Percentiles rank a stretch among this genome's conserved stretches.
These are phyloP conservation scores for Porites evermanni DNA, from an alignment of 92 coral and sea anemone species.

Conservation along the genomic window DNA sequence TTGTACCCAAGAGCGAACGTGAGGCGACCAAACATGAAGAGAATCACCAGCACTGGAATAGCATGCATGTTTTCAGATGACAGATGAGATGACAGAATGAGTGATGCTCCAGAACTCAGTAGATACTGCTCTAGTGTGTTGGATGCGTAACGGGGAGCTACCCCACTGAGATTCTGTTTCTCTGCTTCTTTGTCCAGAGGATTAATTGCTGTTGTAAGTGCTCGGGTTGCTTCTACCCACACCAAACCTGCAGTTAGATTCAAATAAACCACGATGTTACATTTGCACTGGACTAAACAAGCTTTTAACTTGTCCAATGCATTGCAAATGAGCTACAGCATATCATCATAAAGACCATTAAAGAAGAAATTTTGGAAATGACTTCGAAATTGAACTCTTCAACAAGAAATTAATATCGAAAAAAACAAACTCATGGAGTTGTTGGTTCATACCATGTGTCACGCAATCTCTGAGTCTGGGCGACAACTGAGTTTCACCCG, in stretches of 20 bases:
- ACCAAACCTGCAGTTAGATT: constrained; percentile 18
- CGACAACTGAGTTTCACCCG: background rate
- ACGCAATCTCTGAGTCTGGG: background rate
- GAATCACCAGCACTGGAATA: constrained; percentile 37
- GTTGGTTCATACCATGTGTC: background rate
- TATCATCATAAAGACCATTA: too few relatives aligned
- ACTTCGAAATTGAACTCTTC: too few relatives aligned
- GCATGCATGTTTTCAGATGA: constrained; percentile 48
- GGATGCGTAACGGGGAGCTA: constrained; percentile 42
- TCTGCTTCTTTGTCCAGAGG: constrained; percentile 42
- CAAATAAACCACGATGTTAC: background rate
- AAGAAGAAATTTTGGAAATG: too few relatives aligned
- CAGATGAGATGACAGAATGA: constrained; percentile 31
- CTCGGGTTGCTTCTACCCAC: constrained; percentile 49
- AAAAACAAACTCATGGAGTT: too few relatives aligned
- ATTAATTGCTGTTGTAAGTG: constrained; percentile 41
- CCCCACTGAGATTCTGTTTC: constrained; percentile 34
- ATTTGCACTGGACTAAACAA: background rate
- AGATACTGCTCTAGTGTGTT: constrained; percentile 55
- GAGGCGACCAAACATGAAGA: constrained; percentile 26
- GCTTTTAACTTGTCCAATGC: background rate
- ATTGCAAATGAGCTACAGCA: too few relatives aligned
- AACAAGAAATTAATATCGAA: too few relatives aligned
- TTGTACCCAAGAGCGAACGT: constrained; percentile 42
- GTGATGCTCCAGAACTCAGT: constrained; percentile 29